Percentiles rank a stretch among this genome's conserved stretches.
Conservation (phyloP, 2,888 invertebrate genomes). For the Drosophila siamana region DNA sequence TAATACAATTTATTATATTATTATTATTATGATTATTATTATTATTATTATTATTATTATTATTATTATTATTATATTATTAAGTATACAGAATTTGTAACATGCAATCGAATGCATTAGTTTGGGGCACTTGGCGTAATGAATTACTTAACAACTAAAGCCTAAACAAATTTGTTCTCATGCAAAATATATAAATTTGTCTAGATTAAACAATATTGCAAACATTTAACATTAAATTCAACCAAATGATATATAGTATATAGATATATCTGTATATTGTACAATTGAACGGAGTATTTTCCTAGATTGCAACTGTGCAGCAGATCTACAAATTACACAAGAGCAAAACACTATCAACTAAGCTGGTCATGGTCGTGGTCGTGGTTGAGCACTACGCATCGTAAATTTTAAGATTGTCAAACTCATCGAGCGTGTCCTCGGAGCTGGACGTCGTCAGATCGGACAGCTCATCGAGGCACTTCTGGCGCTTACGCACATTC, state of each 20-base stretch:
- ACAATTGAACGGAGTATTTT: conserved; percentile 70
- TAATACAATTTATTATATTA: conserved; percentile 58
- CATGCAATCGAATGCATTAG: conserved; percentile 36
- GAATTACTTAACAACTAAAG: conserved; percentile 39
- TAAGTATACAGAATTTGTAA: conserved; percentile 29
- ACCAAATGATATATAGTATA: conserved; percentile 48
- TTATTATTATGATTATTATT: conserved; percentile 21
- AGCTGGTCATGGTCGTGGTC: conserved; percentile 86
- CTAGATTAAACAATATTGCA: conserved; percentile 58
- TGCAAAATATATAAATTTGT: conserved; percentile 40
- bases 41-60: conserved; percentile 25
- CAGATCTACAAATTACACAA: conserved; percentile 57
- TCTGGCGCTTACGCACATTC: conserved; percentile 98
- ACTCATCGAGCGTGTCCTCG: conserved; percentile 92
- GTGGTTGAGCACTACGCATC: conserved; percentile 55
- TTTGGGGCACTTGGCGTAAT: conserved; percentile 31
- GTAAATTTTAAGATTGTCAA: conserved; percentile 86
- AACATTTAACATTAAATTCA: conserved; percentile 63
- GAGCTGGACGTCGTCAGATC: conserved; percentile 90
- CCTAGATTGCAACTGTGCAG: conserved; percentile 40
- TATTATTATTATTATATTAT: conserved; percentile 24
- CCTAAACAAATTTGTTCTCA: conserved; percentile 49
- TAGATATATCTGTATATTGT: conserved; percentile 41
- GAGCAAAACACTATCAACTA: conserved; percentile 40
- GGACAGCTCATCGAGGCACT: conserved; percentile 90